Evolutionary conservation across 2,113 vertebrate species (phyloP), one percentile per base, ranked within the genome.

Genomic region (Hucho hucho): DNA sequence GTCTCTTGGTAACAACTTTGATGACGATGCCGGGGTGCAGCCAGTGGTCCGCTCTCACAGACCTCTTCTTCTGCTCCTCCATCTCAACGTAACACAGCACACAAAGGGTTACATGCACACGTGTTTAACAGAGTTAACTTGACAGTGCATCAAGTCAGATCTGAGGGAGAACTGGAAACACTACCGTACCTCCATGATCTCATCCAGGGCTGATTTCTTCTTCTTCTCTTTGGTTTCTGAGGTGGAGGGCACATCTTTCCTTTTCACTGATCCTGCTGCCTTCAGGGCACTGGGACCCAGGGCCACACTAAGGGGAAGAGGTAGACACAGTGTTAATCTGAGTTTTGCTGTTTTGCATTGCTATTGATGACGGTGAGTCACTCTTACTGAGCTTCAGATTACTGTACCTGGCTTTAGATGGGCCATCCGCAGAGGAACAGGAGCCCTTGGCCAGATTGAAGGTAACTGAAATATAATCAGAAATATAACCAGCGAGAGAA

Each of bases 201-300:
- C 97, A 77, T 98, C 98, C 69, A 99, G 91, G 0, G 98, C 98
- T 0, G 96, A 97, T 61, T 96, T 99, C 91, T 95, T 99, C 86
- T 95, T 99, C 89, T 95, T 96, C 71, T 96, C 92, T 79, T 92
- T 95, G 56, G 89, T 73, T 0, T 94, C 89, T 1, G 92, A 92
- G 43, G 81, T 76, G 22, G 92, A 92, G 64, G 93, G 78, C 1
- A 83, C 0, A 24, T 97, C 96, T 91, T 99, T 99, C 32, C 97
- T 93, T 84, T 97, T 99, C 26, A 85, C 88, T 0, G 95, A 89
- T 0, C 90, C 7, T 1, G 92, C 78, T 0, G 81, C 73, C 87
- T 94, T 95, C 65, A 98, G 87, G 1, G 93, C 94, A 47, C 91
- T 96, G 0, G 92, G 81, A 32, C 91, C 92, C 78, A 96, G 86